Evolutionary conservation across 2,797 vertebrate species (phyloP).

Genomic region (Gallinago solitaria): DNA sequence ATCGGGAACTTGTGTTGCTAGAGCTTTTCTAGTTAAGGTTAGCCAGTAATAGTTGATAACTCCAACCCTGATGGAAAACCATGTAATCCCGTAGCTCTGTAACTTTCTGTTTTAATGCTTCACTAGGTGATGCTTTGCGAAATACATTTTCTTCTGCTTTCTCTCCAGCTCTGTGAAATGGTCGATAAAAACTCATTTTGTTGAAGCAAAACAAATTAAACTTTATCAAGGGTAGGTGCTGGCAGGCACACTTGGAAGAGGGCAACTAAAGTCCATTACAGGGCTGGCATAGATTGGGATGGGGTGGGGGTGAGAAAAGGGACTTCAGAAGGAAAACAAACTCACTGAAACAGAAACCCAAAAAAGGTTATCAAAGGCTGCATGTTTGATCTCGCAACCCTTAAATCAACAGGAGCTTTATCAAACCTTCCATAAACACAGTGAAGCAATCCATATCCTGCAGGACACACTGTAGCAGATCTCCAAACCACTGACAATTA

Average conservation of each 20-base stretch:
- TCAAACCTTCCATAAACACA: background rate
- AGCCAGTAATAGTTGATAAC: background rate
- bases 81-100: background rate
- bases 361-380: background rate
- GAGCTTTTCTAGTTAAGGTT: background rate
- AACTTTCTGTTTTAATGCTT: conserved; percentile 39
- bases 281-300: background rate
- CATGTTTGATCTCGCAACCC: background rate
- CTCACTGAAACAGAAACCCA: background rate
- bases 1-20: background rate
- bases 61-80: conserved; percentile 1
- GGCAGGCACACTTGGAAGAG: background rate
- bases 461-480: background rate
- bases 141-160: conserved; percentile 16
- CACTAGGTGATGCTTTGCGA: background rate
- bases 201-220: conserved; percentile 43
- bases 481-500: background rate
- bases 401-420: conserved; percentile 25
- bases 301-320: background rate
- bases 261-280: conserved; percentile 1
- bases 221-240: conserved; percentile 24
- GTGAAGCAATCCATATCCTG: background rate
- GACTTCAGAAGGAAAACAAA: conserved; percentile 15
- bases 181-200: conserved; percentile 43
- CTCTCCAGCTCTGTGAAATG: conserved; percentile 10